Conservation (phyloP, 2,113 vertebrate genomes). For the Eptesicus fuscus region DNA sequence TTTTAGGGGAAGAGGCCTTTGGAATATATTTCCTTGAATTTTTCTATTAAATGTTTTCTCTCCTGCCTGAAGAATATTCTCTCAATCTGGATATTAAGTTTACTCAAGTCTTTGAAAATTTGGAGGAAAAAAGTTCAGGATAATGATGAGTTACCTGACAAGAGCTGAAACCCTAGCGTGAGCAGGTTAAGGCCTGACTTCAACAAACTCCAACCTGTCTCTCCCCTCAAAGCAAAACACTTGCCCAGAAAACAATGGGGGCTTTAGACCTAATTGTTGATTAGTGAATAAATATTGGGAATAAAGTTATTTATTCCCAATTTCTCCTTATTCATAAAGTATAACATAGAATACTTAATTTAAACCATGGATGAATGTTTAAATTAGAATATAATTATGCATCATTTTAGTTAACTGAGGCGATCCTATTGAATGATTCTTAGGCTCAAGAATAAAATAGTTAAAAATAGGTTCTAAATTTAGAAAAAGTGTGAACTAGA, state of each 20-base stretch:
- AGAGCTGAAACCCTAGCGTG: neutral
- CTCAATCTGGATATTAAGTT: neutral
- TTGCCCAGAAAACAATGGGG: neutral
- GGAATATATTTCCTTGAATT: neutral
- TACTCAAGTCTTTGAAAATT: neutral
- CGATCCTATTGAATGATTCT: constrained; percentile 56
- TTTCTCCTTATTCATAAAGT: constrained; percentile 58
- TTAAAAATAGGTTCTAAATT: constrained; percentile 46
- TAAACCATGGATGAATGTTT: constrained; percentile 51
- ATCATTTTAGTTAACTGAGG: constrained; percentile 60
- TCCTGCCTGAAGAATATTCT: neutral
- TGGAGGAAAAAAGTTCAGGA: neutral
- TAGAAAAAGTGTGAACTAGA: constrained; percentile 14
- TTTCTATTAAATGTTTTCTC: neutral
- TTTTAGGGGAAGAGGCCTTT: neutral
- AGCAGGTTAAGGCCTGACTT: neutral
- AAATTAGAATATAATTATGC: constrained; percentile 66
- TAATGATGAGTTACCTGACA: neutral
- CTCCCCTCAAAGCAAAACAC: neutral
- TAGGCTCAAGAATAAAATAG: neutral
- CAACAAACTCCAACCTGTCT: neutral
- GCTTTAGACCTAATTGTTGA: neutral
- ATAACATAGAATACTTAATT: constrained; percentile 62
- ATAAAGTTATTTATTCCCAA: constrained; percentile 53
- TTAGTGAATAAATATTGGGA: constrained; percentile 44